A percentile compares a stretch with the other conserved stretches of the same genome.
These are phyloP conservation scores for Brevimyrus niger DNA, from an alignment of 2,113 vertebrate genomes.

Conservation along the genomic window DNA sequence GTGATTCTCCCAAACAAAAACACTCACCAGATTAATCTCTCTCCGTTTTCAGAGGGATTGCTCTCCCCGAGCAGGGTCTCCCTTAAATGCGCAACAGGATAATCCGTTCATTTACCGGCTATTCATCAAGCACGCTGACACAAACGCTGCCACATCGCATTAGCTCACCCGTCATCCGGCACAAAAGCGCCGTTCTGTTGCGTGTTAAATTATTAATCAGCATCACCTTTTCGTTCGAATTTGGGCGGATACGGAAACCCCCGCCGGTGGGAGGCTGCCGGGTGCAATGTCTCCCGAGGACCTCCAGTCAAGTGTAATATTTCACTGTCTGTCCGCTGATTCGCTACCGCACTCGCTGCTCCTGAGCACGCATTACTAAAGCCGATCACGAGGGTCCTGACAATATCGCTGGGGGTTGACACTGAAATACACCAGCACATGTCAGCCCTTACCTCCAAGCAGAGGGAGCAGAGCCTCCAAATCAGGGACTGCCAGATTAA, in stretches of 20 bases:
- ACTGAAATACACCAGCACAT: not conserved
- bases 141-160: not conserved
- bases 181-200: not conserved
- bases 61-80: not conserved
- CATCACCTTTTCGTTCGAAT: not conserved
- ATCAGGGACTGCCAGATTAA: not conserved
- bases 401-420: not conserved
- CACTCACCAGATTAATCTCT: not conserved
- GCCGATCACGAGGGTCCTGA: not conserved
- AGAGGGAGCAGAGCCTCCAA: not conserved
- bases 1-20: constrained; percentile 3
- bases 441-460: not conserved
- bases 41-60: not conserved
- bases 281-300: not conserved
- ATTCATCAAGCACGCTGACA: not conserved
- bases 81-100: not conserved
- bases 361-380: not conserved
- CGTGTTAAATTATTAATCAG: not conserved
- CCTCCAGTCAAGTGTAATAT: not conserved
- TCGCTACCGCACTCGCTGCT: not conserved
- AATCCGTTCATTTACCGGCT: not conserved
- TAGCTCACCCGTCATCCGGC: not conserved
- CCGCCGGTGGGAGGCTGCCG: not conserved
- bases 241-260: not conserved
- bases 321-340: not conserved